phyloP scores from a whole-genome alignment of 2,888 invertebrate genomes.

The Amiota minor region DNA sequence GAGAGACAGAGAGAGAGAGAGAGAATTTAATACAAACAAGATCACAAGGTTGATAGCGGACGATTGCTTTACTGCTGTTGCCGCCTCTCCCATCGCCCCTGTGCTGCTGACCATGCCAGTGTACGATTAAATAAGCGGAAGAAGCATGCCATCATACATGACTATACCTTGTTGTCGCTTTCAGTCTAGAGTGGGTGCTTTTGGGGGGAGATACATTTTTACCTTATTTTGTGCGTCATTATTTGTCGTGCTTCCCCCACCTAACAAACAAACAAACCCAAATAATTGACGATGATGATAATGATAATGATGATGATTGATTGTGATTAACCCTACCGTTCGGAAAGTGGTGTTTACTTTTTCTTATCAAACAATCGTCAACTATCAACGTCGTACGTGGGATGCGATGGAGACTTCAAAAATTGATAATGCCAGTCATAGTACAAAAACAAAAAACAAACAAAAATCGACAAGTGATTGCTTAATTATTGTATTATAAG shows the following conservation, averaged over 20 bases:
- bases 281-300: too few species aligned
- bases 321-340: constrained; percentile 10
- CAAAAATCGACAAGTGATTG: constrained; percentile 35
- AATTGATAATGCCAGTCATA: constrained; percentile 20
- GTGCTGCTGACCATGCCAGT: neutral
- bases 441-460: too few species aligned
- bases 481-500: constrained; percentile 37
- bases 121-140: constrained; percentile 27
- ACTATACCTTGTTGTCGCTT: constrained; percentile 4
- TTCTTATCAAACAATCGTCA: neutral
- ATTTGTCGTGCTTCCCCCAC: neutral
- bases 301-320: neutral
- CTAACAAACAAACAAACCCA: too few species aligned
- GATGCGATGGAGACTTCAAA: too few species aligned
- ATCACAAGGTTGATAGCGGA: constrained; percentile 63
- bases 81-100: neutral
- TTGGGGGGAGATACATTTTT: neutral
- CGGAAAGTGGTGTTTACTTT: constrained; percentile 6
- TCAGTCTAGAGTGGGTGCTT: neutral
- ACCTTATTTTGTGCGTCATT: constrained; percentile 19
- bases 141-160: constrained; percentile 13
- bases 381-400: too few species aligned
- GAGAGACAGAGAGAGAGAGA: constrained; percentile 7
- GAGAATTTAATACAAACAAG: constrained; percentile 52
- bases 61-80: neutral